Conservation (phyloP, 2,888 invertebrate genomes). For the Glaucopsyche alexis region DNA sequence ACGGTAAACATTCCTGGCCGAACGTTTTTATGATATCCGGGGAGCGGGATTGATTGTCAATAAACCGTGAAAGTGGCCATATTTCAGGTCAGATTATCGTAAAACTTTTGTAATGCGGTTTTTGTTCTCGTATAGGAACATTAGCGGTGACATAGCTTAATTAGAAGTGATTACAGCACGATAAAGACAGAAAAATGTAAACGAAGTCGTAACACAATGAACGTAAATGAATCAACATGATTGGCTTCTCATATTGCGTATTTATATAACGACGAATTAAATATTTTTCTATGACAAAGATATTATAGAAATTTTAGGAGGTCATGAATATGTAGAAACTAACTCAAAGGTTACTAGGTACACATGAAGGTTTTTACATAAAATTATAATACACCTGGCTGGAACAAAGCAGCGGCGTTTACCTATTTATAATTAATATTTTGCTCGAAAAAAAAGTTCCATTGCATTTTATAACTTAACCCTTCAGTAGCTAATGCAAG, state of each 20-base stretch:
- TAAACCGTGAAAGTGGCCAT: conserved; percentile 22
- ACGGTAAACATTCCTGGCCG: not conserved
- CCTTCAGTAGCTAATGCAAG: conserved; percentile 9
- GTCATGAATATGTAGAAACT: not conserved
- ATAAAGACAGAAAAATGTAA: not conserved
- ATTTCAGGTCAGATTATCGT: conserved; percentile 14
- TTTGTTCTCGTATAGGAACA: not conserved
- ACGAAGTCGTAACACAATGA: not conserved
- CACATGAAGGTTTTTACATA: conserved; percentile 17
- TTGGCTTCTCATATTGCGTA: not conserved
- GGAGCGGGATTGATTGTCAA: conserved; percentile 20
- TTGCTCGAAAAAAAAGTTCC: conserved; percentile 4
- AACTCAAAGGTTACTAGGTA: not conserved
- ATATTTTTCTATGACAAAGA: not conserved
- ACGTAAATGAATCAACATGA: conserved; percentile 9
- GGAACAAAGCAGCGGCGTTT: not conserved
- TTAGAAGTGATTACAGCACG: conserved; percentile 9
- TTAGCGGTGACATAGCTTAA: not conserved
- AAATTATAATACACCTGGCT: conserved; percentile 8
- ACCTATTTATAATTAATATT: conserved; percentile 25
- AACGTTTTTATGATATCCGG: conserved; percentile 4
- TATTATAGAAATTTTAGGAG: not conserved
- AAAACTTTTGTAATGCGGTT: conserved; percentile 4
- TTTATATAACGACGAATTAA: conserved; percentile 6
- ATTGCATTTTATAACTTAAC: conserved; percentile 18